These are phyloP conservation scores for Corydoras sp. DNA, from an alignment of 2,113 vertebrate genomes.

Conservation along the genomic window DNA sequence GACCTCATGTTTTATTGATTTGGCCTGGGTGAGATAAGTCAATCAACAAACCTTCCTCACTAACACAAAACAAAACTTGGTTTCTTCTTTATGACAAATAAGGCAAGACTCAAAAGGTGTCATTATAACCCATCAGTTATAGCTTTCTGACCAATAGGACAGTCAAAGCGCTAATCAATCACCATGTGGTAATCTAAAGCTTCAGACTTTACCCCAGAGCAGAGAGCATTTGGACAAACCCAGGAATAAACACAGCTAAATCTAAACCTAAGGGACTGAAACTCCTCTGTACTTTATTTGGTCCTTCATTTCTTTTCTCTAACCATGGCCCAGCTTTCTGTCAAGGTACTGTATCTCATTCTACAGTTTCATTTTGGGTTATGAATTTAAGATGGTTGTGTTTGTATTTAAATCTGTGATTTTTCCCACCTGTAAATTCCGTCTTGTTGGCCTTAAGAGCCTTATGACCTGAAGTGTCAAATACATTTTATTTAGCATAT, in stretches of 20 bases:
- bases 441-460: too few species aligned
- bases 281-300: background rate
- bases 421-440: too few species aligned
- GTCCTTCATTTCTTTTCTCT: too few species aligned
- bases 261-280: background rate
- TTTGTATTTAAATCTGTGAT: too few species aligned
- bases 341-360: conserved; percentile 23
- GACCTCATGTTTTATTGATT: conserved; percentile 18
- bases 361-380: background rate
- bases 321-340: conserved; percentile 28
- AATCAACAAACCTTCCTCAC: background rate
- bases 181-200: conserved; percentile 12
- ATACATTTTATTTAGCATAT: too few species aligned
- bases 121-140: conserved; percentile 6
- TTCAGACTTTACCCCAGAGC: conserved; percentile 39
- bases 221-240: conserved; percentile 5
- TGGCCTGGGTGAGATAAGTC: background rate
- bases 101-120: background rate
- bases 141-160: conserved; percentile 14
- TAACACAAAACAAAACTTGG: background rate
- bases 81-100: background rate
- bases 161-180: conserved; percentile 12
- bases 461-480: too few species aligned
- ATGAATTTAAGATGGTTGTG: too few species aligned
- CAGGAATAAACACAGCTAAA: background rate